Evolutionary conservation across 2,888 invertebrate genomes (phyloP).

Genomic region (Gortyna flavago): DNA sequence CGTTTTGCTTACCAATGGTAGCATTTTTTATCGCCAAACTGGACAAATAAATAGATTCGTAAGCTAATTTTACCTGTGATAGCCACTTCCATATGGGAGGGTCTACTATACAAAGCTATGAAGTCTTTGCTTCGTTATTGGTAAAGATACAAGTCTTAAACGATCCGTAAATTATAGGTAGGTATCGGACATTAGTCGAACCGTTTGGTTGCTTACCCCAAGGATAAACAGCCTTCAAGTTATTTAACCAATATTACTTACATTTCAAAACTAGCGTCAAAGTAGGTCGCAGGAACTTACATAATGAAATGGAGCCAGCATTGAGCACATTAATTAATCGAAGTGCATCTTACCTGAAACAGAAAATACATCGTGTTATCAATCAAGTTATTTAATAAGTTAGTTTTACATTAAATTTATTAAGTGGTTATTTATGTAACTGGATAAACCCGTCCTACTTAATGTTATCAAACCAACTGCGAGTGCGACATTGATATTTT

Average conservation of each 20-base stretch:
- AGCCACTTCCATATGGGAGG: no score
- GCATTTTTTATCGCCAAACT: no score
- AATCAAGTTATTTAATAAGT: constrained; percentile 46
- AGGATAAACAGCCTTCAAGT: not conserved
- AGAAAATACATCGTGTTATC: constrained; percentile 55
- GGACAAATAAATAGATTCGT: no score
- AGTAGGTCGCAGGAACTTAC: constrained; percentile 56
- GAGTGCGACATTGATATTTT: no score
- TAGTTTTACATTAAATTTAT: constrained; percentile 3
- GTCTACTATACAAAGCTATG: no score
- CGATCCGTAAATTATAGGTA: no score
- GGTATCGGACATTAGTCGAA: no score
- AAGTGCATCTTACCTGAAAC: constrained; percentile 65
- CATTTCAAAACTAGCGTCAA: not conserved
- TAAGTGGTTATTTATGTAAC: not conserved
- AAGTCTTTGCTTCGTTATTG: no score
- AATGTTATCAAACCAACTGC: not conserved
- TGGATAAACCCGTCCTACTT: not conserved
- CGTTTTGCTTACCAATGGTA: no score
- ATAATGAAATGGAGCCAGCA: constrained; percentile 38
- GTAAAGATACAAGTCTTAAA: no score
- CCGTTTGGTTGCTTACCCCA: not conserved
- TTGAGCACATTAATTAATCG: constrained; percentile 41
- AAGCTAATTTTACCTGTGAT: no score
- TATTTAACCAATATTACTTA: constrained; percentile 1